Base-by-base conservation (phyloP, 2,113 vertebrate genomes). In the Phoenicopterus ruber region DNA sequence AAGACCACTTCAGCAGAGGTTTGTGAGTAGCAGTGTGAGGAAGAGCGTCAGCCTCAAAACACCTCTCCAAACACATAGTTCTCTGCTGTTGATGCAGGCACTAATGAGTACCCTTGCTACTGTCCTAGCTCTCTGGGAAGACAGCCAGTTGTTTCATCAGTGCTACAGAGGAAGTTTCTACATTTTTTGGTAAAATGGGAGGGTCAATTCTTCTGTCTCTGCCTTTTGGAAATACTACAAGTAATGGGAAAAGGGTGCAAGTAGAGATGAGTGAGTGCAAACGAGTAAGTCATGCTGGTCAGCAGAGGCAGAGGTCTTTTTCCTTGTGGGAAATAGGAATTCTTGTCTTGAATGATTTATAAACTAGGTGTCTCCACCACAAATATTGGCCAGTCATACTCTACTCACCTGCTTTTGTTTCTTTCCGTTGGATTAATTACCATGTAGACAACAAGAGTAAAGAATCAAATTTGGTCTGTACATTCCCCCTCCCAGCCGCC, bases 401-500 rank as follows among this genome's bases (percentile, higher is more conserved):
- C 49, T 55, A n/a, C 17, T 40, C 63, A 52, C 8, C 17, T 59
- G 10, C 10, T 80, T 80, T 77, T 63, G 1, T 42, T 61, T 73
- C 17, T 14, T 82, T 72, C 49, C 19, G 5, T 17, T 82, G 13
- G 13, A 71, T 67, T 79, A 50, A 55, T 42, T 59, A 11, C 10
- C 24, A 16, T 5, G 8, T 38, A 65, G 28, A 12, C 17, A 74
- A 50, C 3, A 49, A 44, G 34, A 83, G 10, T 12, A 62, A 44
- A 74, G 6, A 78, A 85, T 61, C 19, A 63, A 28, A 57, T 72
- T n/a, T 79, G 31, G 9, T 71, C 63, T 50, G 16, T 11, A n/a
- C 9, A 11, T 19, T 4, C 2, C 20, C 14, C 3, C 20, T 31
- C 54, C 29, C 49, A 79, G 22, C 19, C 1, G 1, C 20, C 50